Base-by-base conservation (phyloP, 2,113 vertebrate species). In the Lasiurus cinereus region DNA sequence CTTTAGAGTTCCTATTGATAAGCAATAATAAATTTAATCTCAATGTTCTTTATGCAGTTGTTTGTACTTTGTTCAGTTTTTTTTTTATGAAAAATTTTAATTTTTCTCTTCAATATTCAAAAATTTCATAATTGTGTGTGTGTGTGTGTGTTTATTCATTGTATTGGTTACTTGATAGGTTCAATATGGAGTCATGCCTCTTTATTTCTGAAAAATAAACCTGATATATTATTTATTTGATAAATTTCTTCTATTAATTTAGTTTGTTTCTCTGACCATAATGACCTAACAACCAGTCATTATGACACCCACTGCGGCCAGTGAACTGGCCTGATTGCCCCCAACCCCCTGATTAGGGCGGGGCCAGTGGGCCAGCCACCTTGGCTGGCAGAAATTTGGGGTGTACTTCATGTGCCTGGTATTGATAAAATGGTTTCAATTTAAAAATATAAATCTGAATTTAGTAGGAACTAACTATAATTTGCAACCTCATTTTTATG, bases 401-500 rank as follows among this genome's bases (percentile, higher is more conserved):
- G 22, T 62, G 59, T 62, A 62, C 59, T 9, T 62, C 59, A 62
- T 62, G 21, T 62, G 59, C 10, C 10, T 62, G 10, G 59, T 62
- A 62, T 62, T 62, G 59, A 62, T 62, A 27, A 27, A 91, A 0
- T 56, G 24, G 46, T 88, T 77, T 88, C 8, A 74, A 18, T 72
- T 83, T 62, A 24, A 48, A 78, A n/a, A 88, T 73, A 39, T 39
- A 77, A 74, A 69, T 87, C 24, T 86, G 6, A 93, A 92, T 90
- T 46, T 73, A 83, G 2, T 83, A 8, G 29, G 7, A 91, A 29
- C 8, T 83, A 29, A 3, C 12, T 90, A 69, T 64, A 50, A 52
- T 78, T 56, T 70, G 13, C 22, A 70, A 80, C 11, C 33, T 90
- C 21, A 80, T 89, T 94, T 93, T 90, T 83, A 39, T 90, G 24